Conservation (phyloP, 2,888 invertebrate species). For the Cinara cedri region DNA sequence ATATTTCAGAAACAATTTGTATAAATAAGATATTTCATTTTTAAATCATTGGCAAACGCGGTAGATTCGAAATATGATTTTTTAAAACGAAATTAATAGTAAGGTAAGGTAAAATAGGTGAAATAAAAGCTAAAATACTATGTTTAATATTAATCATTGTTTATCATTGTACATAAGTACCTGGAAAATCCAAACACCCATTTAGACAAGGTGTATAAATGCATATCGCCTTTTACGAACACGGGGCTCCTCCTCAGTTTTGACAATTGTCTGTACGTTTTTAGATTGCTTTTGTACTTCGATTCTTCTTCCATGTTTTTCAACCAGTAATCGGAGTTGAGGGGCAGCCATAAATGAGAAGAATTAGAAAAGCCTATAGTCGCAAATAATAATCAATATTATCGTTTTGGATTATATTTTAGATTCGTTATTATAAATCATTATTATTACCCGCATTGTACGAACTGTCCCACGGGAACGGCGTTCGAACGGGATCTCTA, state of each 20-base stretch:
- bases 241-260: slow-evolving; percentile 66
- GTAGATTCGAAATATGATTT: no score
- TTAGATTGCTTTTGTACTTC: slow-evolving; percentile 66
- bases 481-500: slow-evolving; percentile 78
- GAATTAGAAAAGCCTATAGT: slow-evolving; percentile 66
- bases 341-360: slow-evolving; percentile 71
- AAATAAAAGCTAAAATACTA: no score
- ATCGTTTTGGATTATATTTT: not conserved
- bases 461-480: slow-evolving; percentile 76
- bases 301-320: slow-evolving; percentile 68
- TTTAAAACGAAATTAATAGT: no score
- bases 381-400: not conserved
- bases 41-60: no score
- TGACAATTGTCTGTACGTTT: slow-evolving; percentile 68
- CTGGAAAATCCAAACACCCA: slow-evolving; percentile 57
- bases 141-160: no score
- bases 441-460: slow-evolving; percentile 67
- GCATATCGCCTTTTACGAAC: slow-evolving; percentile 61
- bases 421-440: not conserved
- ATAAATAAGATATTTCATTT: no score
- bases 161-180: no score
- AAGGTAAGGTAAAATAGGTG: no score
- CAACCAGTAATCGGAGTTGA: slow-evolving; percentile 68
- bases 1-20: no score
- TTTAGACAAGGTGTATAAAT: slow-evolving; percentile 40